Conservation (phyloP, 2,888 invertebrate species). For the Pterostichus niger region DNA sequence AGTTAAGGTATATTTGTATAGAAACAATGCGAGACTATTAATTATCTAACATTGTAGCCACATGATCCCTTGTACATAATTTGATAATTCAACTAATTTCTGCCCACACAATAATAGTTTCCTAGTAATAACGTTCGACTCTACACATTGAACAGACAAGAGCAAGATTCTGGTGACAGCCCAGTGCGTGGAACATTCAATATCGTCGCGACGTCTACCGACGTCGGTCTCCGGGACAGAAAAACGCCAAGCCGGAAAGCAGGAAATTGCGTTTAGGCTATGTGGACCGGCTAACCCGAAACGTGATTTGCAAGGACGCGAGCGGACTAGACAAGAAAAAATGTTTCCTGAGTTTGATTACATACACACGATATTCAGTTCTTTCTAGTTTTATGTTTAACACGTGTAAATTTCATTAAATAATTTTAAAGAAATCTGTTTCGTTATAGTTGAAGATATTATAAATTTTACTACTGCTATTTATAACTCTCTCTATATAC, state of each 20-base stretch:
- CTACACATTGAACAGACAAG: background rate
- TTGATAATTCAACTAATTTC: no score
- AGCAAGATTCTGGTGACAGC: background rate
- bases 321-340: slow-evolving; percentile 29
- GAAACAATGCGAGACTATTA: no score
- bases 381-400: no score
- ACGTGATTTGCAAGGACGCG: slow-evolving; percentile 43
- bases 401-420: no score
- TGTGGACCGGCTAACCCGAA: slow-evolving; percentile 13
- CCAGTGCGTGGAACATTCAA: slow-evolving; percentile 40
- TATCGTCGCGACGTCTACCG: slow-evolving; percentile 6
- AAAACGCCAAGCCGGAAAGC: slow-evolving; percentile 30
- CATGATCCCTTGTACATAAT: no score
- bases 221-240: slow-evolving; percentile 9
- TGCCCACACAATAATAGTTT: background rate
- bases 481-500: no score
- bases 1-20: no score
- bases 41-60: no score
- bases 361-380: no score
- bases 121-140: background rate
- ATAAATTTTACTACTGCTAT: no score
- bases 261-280: slow-evolving; percentile 48
- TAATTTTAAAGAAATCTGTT: no score
- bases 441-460: no score
- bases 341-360: slow-evolving; percentile 21